Evolutionary conservation across 1,140 invertebrate genomes (phyloP).

Genomic region (Sesamia nonagrioides): DNA sequence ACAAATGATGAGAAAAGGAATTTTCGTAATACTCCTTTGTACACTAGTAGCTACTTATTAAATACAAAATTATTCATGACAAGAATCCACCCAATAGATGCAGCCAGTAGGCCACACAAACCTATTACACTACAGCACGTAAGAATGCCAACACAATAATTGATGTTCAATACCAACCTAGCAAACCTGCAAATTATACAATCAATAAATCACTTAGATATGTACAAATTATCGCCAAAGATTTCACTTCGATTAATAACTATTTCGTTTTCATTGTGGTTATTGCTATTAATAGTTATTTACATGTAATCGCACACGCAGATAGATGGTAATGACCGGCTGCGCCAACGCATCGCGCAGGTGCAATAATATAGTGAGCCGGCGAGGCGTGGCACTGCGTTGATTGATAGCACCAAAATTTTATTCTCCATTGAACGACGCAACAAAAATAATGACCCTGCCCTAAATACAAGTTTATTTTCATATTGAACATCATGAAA

Average conservation of each 20-base stretch:
- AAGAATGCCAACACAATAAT: slow-evolving; percentile 31
- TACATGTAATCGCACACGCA: slow-evolving; percentile 52
- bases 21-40: slow-evolving; percentile 47
- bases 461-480: slow-evolving; percentile 27
- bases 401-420: slow-evolving; percentile 34
- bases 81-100: slow-evolving; percentile 20
- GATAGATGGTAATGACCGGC: slow-evolving; percentile 59
- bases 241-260: slow-evolving; percentile 58
- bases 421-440: slow-evolving; percentile 19
- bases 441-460: slow-evolving; percentile 20
- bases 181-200: slow-evolving; percentile 38
- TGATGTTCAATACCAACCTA: slow-evolving; percentile 31
- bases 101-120: neutral
- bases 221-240: slow-evolving; percentile 49
- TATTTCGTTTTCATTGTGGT: slow-evolving; percentile 59
- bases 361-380: slow-evolving; percentile 46
- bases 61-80: slow-evolving; percentile 3
- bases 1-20: slow-evolving; percentile 45
- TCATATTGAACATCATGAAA: slow-evolving; percentile 22
- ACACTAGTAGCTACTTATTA: slow-evolving; percentile 14
- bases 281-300: slow-evolving; percentile 61
- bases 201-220: slow-evolving; percentile 49
- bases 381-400: slow-evolving; percentile 30
- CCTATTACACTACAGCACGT: slow-evolving; percentile 5
- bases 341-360: slow-evolving; percentile 53